These are phyloP conservation scores for Platycheirus albimanus DNA, from an alignment of 2,888 invertebrate species.

Conservation along the genomic window DNA sequence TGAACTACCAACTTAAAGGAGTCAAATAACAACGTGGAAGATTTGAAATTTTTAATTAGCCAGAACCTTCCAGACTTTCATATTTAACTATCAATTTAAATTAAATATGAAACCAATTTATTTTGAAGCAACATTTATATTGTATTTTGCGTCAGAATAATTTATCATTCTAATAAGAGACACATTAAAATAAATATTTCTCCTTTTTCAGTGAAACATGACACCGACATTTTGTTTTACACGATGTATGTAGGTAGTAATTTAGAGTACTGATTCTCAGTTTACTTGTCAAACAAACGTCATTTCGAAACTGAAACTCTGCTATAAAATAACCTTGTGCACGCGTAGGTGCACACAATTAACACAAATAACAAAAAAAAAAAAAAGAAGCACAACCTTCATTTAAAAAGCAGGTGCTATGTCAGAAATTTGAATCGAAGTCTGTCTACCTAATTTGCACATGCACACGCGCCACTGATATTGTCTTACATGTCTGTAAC, in stretches of 20 bases:
- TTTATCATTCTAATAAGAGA: too few species aligned
- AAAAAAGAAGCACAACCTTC: too few species aligned
- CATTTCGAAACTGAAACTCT: neutral
- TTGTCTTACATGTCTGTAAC: conserved; percentile 16
- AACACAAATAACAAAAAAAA: too few species aligned
- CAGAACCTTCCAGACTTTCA: too few species aligned
- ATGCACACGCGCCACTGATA: conserved; percentile 20
- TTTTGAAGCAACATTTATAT: too few species aligned
- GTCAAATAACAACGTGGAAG: too few species aligned
- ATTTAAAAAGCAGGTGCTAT: too few species aligned
- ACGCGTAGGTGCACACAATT: neutral
- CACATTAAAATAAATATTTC: neutral
- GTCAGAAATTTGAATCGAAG: neutral
- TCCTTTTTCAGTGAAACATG: neutral
- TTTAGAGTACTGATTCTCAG: neutral
- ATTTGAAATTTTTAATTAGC: too few species aligned
- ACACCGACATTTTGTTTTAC: neutral
- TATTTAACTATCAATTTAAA: too few species aligned
- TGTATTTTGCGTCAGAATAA: too few species aligned
- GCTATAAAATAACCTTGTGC: neutral
- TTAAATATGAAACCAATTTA: too few species aligned
- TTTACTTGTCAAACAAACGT: neutral
- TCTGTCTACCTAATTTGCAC: conserved; percentile 16
- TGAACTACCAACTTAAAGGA: too few species aligned
- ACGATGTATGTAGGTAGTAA: neutral